phyloP scores from a whole-genome alignment of 2,113 vertebrate species.

The Alexandromys fortis region DNA sequence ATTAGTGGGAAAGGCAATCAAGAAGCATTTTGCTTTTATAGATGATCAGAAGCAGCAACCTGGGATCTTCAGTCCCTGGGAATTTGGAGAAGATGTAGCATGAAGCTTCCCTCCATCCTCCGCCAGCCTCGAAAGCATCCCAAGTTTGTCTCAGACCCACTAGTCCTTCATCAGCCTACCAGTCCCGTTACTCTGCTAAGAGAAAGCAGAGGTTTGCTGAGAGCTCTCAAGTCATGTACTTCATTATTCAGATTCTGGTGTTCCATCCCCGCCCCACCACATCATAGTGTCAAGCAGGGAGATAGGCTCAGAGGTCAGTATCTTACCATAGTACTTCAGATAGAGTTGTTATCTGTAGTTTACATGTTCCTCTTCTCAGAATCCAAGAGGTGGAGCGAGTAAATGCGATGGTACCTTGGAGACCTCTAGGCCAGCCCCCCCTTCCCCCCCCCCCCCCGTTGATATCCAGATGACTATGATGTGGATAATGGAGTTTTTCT shows the following conservation, averaged over 20 bases:
- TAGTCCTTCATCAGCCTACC: not conserved
- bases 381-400: not conserved
- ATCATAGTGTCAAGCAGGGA: not conserved
- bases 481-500: not conserved
- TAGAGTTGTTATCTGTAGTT: not conserved
- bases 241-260: not conserved
- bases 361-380: slow-evolving; percentile 8
- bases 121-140: not conserved
- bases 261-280: not conserved
- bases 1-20: not conserved
- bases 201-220: not conserved
- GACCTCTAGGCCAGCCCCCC: not conserved
- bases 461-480: not conserved
- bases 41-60: not conserved
- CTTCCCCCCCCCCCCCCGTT: not conserved
- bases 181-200: not conserved
- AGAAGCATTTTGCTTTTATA: not conserved
- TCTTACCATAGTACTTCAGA: not conserved
- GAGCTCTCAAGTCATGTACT: not conserved
- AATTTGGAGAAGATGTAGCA: not conserved
- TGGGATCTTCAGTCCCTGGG: not conserved
- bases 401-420: not conserved
- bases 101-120: not conserved
- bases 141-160: not conserved
- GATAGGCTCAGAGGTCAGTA: not conserved